These are phyloP conservation scores for Eueides isabella DNA, from an alignment of 1,140 invertebrate species.

Conservation along the genomic window DNA sequence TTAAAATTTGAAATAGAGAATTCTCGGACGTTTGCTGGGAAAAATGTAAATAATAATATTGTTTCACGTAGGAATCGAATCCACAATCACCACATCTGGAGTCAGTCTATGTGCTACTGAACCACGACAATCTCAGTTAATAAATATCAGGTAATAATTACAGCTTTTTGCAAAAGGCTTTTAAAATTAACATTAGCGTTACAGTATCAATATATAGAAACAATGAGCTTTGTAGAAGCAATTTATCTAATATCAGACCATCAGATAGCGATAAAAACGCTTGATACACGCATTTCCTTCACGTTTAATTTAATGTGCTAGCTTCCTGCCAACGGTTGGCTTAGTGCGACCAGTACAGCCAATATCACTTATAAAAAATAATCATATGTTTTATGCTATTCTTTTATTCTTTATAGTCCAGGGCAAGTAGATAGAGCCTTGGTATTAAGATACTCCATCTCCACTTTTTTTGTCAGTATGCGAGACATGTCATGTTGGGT, in stretches of 20 bases:
- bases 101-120: background rate
- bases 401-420: too few relatives aligned
- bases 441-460: too few relatives aligned
- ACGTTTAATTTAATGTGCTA: constrained; percentile 28
- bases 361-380: too few relatives aligned
- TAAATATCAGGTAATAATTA: background rate
- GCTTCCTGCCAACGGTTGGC: constrained; percentile 1
- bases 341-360: background rate
- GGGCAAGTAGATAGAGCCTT: too few relatives aligned
- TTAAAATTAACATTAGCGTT: background rate
- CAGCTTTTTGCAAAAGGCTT: constrained; percentile 2
- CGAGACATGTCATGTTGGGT: too few relatives aligned
- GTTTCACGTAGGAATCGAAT: too few relatives aligned
- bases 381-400: too few relatives aligned
- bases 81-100: background rate
- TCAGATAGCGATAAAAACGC: constrained; percentile 42
- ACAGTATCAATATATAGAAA: constrained; percentile 20
- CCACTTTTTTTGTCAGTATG: too few relatives aligned
- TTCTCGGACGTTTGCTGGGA: too few relatives aligned
- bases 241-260: constrained; percentile 45
- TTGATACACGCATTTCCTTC: constrained; percentile 45
- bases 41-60: too few relatives aligned
- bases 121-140: background rate
- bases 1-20: too few relatives aligned
- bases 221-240: constrained; percentile 42